These are phyloP conservation scores for Echinometra lucunter DNA, from an alignment of 53 echinoderm and acorn worm species.

Conservation along the genomic window DNA sequence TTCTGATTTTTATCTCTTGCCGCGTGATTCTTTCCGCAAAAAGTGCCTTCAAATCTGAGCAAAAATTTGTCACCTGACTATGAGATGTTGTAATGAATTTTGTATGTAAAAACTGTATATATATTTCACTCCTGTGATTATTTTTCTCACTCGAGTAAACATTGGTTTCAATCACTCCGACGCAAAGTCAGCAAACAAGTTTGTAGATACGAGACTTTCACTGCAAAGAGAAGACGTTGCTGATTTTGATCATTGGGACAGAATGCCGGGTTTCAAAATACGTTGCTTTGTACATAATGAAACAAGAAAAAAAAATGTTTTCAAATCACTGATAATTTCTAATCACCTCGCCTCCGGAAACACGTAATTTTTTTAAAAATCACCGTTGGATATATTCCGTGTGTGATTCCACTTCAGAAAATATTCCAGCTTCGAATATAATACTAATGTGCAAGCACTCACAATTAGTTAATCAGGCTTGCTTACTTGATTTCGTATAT, in stretches of 20 bases:
- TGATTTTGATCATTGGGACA: not conserved
- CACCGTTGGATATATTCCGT: not conserved
- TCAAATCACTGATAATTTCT: not conserved
- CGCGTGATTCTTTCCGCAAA: slow-evolving; percentile 11
- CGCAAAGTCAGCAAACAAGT: not conserved
- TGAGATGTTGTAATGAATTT: not conserved
- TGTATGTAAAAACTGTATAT: slow-evolving; percentile 22
- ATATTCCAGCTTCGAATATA: not conserved
- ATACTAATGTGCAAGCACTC: not conserved
- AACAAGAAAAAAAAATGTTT: not conserved
- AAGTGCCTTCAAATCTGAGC: slow-evolving; percentile 50
- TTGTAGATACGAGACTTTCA: not conserved
- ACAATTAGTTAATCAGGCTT: not conserved
- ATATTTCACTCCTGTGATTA: not conserved
- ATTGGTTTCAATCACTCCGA: not conserved
- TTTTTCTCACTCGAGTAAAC: not conserved
- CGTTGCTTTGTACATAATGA: not conserved
- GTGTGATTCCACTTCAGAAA: not conserved
- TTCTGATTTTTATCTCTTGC: not conserved
- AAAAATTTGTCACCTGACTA: not conserved
- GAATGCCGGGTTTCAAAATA: not conserved
- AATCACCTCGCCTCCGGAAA: no score
- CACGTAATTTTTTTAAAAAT: no score
- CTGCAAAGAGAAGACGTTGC: not conserved
- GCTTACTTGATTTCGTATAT: not conserved